Conservation (phyloP, 2,113 vertebrate genomes). For the Ascaphus truei region DNA sequence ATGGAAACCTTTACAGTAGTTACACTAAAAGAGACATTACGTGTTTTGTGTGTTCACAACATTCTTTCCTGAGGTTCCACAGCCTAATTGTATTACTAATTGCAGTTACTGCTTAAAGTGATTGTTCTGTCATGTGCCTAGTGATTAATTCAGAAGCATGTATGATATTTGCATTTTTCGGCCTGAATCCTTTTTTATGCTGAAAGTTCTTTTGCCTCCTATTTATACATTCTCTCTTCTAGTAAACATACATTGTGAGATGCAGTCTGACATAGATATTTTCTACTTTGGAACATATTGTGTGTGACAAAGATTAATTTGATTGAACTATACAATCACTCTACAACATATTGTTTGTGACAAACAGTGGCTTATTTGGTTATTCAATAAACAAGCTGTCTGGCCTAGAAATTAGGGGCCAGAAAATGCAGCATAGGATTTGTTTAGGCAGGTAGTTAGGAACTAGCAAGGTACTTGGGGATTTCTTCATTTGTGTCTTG, state of each 20-base stretch:
- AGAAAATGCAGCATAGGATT: background rate
- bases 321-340: slow-evolving; percentile 24
- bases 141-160: background rate
- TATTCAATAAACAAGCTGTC: slow-evolving; percentile 1
- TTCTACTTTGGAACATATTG: slow-evolving; percentile 25
- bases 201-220: background rate
- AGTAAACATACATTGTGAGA: background rate
- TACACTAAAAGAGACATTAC: too few species aligned
- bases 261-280: slow-evolving; percentile 4
- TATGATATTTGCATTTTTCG: background rate
- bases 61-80: background rate
- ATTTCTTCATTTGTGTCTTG: too few species aligned
- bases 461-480: too few species aligned
- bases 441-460: background rate
- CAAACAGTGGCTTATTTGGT: slow-evolving; percentile 11
- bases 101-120: background rate
- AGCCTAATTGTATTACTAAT: background rate
- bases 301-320: slow-evolving; percentile 27
- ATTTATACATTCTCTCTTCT: background rate
- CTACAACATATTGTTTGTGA: slow-evolving; percentile 13
- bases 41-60: too few species aligned
- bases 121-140: background rate
- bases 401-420: slow-evolving; percentile 5
- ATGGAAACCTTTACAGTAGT: too few species aligned
- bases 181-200: background rate